Evolutionary conservation across 2,113 vertebrate species (phyloP).

Genomic region (Empidonax alnorum): DNA sequence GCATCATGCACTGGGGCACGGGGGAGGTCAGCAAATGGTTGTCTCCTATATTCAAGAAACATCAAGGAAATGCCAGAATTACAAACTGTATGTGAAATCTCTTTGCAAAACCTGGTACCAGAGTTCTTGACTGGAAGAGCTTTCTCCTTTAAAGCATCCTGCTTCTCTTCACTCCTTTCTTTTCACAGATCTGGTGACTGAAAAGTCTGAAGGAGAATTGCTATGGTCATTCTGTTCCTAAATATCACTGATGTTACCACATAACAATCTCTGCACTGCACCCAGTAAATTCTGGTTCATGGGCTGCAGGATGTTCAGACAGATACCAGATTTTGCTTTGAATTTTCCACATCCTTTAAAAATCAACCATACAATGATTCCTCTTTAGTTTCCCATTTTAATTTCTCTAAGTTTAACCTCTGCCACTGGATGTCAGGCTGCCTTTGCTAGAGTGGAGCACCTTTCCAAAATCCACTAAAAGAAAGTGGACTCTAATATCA

Average conservation of each 20-base stretch:
- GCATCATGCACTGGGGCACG: not conserved
- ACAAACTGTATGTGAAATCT: not conserved
- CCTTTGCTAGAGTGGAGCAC: not conserved
- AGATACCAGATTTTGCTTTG: not conserved
- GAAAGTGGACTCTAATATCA: not conserved
- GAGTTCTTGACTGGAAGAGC: not conserved
- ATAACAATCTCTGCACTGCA: not conserved
- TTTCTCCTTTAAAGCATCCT: not conserved
- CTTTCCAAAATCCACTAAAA: slow-evolving; percentile 3
- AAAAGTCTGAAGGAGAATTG: not conserved
- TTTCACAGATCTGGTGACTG: not conserved
- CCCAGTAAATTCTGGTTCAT: not conserved
- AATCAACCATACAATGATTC: not conserved
- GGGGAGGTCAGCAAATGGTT: not conserved
- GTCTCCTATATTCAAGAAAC: not conserved
- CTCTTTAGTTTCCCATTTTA: not conserved
- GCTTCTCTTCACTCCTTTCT: not conserved
- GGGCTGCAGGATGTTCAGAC: not conserved
- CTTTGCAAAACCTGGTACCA: not conserved
- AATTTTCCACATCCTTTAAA: not conserved
- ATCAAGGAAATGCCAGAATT: not conserved
- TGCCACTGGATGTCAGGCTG: not conserved
- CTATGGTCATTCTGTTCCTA: not conserved
- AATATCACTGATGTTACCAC: not conserved
- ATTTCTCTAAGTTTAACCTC: slow-evolving; percentile 9